Evolutionary conservation across 1,140 invertebrate species (phyloP).

Genomic region (Bradysia coprophila): DNA sequence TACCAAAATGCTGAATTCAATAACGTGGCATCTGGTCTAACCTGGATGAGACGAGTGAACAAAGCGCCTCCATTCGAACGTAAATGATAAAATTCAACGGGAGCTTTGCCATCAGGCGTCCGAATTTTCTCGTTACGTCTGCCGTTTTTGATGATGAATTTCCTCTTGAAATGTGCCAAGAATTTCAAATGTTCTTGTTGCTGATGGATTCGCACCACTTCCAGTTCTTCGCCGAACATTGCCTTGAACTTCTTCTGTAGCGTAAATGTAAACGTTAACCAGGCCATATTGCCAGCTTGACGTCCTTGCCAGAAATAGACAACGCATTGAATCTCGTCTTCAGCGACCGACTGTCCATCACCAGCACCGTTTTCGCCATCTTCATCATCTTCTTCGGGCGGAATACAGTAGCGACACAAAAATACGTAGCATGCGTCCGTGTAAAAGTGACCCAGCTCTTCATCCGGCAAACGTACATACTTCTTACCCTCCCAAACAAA

Average conservation of each 20-base stretch:
- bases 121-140: slow-evolving; percentile 49
- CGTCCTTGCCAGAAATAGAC: slow-evolving; percentile 99
- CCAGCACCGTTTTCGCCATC: slow-evolving; percentile 26
- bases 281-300: slow-evolving; percentile 96
- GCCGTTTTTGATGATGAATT: slow-evolving; percentile 87
- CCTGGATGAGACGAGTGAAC: slow-evolving; percentile 86
- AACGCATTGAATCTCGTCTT: slow-evolving; percentile 87
- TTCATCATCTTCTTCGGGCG: slow-evolving; percentile 19
- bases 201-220: slow-evolving; percentile 93
- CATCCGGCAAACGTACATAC: slow-evolving; percentile 87
- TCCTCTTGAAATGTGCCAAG: slow-evolving; percentile 90
- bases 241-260: slow-evolving; percentile 96
- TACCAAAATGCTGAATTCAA: slow-evolving; percentile 77
- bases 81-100: slow-evolving; percentile 87
- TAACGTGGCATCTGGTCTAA: slow-evolving; percentile 54
- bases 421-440: slow-evolving; percentile 96
- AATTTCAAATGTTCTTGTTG: slow-evolving; percentile 99
- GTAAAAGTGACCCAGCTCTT: slow-evolving; percentile 88
- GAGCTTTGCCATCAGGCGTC: slow-evolving; percentile 28
- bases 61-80: slow-evolving; percentile 89
- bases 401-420: slow-evolving; percentile 88
- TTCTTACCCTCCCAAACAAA: slow-evolving; percentile 97
- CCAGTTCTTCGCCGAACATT: slow-evolving; percentile 85
- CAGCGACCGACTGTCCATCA: slow-evolving; percentile 33
- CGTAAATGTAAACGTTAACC: slow-evolving; percentile 97